These are phyloP conservation scores for Drosophila athabasca DNA, from an alignment of 1,140 invertebrate genomes.

Conservation along the genomic window DNA sequence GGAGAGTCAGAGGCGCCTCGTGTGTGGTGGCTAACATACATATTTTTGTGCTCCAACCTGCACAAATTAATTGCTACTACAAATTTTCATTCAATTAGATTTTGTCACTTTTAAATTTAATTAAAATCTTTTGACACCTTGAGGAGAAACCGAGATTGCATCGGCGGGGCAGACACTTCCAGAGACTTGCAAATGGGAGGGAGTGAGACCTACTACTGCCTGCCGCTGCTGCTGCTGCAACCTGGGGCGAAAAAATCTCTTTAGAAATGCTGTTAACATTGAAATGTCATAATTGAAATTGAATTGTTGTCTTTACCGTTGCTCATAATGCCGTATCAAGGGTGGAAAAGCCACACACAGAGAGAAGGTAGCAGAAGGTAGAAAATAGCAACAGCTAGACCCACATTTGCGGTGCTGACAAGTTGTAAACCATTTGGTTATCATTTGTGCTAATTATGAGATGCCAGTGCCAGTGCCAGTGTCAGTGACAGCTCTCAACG, in stretches of 20 bases:
- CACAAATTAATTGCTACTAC: slow-evolving; percentile 71
- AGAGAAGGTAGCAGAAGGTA: not conserved
- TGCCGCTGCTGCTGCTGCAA: not conserved
- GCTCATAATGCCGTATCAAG: slow-evolving; percentile 9
- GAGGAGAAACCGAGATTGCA: slow-evolving; percentile 8
- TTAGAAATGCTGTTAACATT: slow-evolving; percentile 71
- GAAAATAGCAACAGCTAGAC: not conserved
- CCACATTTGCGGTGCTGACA: slow-evolving; percentile 51
- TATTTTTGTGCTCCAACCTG: slow-evolving; percentile 17
- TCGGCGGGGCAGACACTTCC: not conserved
- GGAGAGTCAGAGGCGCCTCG: slow-evolving; percentile 34
- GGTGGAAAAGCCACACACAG: slow-evolving; percentile 9
- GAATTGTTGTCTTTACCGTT: slow-evolving; percentile 79
- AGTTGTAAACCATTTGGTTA: slow-evolving; percentile 61
- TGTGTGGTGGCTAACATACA: slow-evolving; percentile 18
- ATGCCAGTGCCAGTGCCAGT: slow-evolving; percentile 44
- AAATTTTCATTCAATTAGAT: slow-evolving; percentile 78
- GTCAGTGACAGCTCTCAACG: not conserved
- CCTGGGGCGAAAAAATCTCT: slow-evolving; percentile 14
- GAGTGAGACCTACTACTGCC: not conserved
- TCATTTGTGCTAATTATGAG: slow-evolving; percentile 65
- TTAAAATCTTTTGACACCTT: slow-evolving; percentile 58
- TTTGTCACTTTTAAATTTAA: slow-evolving; percentile 68
- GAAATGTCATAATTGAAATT: slow-evolving; percentile 81
- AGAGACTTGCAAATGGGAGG: slow-evolving; percentile 9